These are phyloP conservation scores for Craterocephalus amniculus DNA, from an alignment of 2,797 vertebrate species.

Conservation along the genomic window DNA sequence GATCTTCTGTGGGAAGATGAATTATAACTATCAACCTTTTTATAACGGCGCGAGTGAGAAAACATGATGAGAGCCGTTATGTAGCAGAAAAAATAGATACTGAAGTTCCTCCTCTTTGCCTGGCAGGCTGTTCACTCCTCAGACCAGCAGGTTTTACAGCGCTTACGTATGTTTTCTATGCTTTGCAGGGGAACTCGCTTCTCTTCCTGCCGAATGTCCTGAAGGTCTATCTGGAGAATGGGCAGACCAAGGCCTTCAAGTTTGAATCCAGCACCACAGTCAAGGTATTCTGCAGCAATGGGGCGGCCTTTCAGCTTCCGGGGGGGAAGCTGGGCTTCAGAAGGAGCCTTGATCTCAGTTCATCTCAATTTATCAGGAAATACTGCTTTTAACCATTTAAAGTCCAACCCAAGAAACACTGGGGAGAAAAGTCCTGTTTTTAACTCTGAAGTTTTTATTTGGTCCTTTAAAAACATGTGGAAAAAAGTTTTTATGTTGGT, in stretches of 20 bases:
- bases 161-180: slow-evolving; percentile 1
- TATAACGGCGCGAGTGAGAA: neutral
- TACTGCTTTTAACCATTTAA: too few species aligned
- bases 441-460: too few species aligned
- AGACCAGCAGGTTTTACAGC: neutral
- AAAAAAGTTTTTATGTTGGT: too few species aligned
- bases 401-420: too few species aligned
- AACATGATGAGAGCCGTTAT: neutral
- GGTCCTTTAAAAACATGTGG: too few species aligned
- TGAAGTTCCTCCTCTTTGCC: neutral
- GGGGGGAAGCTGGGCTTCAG: neutral
- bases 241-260: slow-evolving; percentile 98
- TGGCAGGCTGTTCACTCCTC: neutral
- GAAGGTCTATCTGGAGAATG: slow-evolving; percentile 98
- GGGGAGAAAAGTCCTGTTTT: too few species aligned
- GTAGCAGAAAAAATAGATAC: neutral
- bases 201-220: slow-evolving; percentile 97
- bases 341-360: neutral
- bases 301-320: neutral
- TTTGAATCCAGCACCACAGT: slow-evolving; percentile 94
- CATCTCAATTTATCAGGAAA: too few species aligned
- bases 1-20: slow-evolving; percentile 5
- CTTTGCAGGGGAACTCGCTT: slow-evolving; percentile 91
- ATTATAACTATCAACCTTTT: neutral
- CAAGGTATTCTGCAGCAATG: slow-evolving; percentile 83